Evolutionary conservation across 1,140 invertebrate genomes (phyloP), one percentile per base, ranked within the genome.

Genomic region (Psix sp.): DNA sequence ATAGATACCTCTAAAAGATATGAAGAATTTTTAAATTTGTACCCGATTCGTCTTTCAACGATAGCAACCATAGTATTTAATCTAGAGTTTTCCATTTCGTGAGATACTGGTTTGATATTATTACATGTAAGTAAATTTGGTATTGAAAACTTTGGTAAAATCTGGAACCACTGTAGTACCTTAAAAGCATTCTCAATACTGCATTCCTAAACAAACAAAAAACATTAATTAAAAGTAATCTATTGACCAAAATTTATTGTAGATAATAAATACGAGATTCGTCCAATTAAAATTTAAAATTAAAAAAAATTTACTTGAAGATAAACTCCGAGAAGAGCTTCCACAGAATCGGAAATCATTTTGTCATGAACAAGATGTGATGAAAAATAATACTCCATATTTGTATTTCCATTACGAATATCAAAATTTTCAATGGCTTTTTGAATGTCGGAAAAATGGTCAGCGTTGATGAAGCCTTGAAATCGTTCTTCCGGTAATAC

Each of bases 271-370:
- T n/a, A n/a, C n/a, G n/a, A n/a, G n/a, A n/a, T n/a, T n/a, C n/a
- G n/a, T n/a, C n/a, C n/a, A n/a, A n/a, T n/a, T n/a, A n/a, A n/a
- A n/a, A n/a, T n/a, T n/a, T n/a, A n/a, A n/a, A n/a, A n/a, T n/a
- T n/a, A n/a, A n/a, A n/a, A 57, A 21, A 57, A 18, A 48, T 87
- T 89, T 77, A 90, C 89, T 29, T 89, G 79, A 0, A 94, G 86
- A 78, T 95, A 94, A 10, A 92, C 92, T 0, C 95, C 96, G 18
- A 96, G 90, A 0, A 98, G 81, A 0, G 95, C 93, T 87, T 97
- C 95, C 2, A 96, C 90, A 74, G 89, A 91, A 86, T 97, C 95
- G 0, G 95, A 92, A 1, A 96, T 86, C 35, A 87, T 89, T 88
- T 96, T 90, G 71, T 90, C 88, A 2, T 82, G 81, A 1, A 93